phyloP scores from a whole-genome alignment of 2,888 invertebrate species.

The Gastracanthus pulcherrimus region DNA sequence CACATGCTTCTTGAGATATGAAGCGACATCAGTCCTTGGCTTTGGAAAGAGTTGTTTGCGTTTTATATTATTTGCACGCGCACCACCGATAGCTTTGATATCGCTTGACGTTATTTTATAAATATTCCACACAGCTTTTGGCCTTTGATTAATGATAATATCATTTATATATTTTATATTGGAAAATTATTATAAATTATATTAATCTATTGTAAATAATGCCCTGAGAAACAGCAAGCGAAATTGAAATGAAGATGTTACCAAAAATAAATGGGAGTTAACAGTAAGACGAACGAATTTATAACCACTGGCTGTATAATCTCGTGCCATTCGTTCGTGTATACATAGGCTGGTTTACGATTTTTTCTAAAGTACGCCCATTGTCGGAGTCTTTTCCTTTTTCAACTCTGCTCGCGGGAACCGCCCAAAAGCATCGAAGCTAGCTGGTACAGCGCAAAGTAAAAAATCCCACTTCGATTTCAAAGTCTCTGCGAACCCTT shows the following conservation, averaged over 20 bases:
- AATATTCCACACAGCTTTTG: background rate
- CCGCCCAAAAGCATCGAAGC: slow-evolving; percentile 28
- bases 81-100: background rate
- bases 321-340: slow-evolving; percentile 33
- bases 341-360: slow-evolving; percentile 2
- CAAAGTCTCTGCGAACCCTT: slow-evolving; percentile 58
- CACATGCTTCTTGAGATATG: slow-evolving; percentile 13
- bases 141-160: slow-evolving; percentile 10
- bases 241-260: slow-evolving; percentile 1
- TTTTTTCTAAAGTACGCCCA: slow-evolving; percentile 37
- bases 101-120: slow-evolving; percentile 1
- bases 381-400: slow-evolving; percentile 10
- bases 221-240: no score
- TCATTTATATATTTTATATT: background rate
- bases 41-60: background rate
- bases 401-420: background rate
- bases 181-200: background rate
- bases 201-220: background rate
- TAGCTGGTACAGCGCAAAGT: background rate
- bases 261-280: background rate
- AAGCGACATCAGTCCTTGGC: slow-evolving; percentile 26
- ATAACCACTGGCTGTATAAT: slow-evolving; percentile 16
- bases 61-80: background rate
- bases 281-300: background rate
- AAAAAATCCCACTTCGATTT: slow-evolving; percentile 62